These are phyloP conservation scores for Pollenia labialis DNA, from an alignment of 2,888 invertebrate species.

Conservation along the genomic window DNA sequence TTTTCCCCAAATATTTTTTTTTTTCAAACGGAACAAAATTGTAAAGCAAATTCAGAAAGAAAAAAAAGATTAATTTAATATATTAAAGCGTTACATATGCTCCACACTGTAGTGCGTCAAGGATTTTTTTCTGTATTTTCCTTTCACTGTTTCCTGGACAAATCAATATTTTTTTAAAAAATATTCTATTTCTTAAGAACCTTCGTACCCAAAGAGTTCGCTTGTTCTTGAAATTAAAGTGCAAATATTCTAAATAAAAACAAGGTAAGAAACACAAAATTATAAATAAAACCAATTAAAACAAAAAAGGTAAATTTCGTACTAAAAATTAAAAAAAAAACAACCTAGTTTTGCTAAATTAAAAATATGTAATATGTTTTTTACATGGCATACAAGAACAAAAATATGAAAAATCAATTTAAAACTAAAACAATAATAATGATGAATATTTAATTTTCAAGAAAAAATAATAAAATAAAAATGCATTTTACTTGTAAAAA, in stretches of 20 bases:
- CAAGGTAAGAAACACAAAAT: conserved; percentile 32
- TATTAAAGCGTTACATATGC: too few species aligned
- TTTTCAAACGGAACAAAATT: too few species aligned
- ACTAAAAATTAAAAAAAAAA: conserved; percentile 36
- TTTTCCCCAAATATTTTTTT: too few species aligned
- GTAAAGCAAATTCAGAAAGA: too few species aligned
- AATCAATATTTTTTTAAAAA: too few species aligned
- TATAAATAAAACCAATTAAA: conserved; percentile 20
- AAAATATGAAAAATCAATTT: conserved; percentile 18
- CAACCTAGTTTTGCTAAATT: conserved; percentile 42
- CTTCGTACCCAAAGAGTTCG: conserved; percentile 17
- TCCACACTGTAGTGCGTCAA: too few species aligned
- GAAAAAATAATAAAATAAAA: conserved; percentile 41
- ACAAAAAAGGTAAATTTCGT: conserved; percentile 16
- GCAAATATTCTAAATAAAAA: conserved; percentile 32
- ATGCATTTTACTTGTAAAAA: conserved; percentile 64
- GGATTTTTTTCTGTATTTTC: too few species aligned
- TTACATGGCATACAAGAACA: conserved; percentile 8
- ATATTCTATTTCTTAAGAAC: background rate
- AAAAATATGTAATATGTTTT: too few species aligned
- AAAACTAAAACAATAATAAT: conserved; percentile 59
- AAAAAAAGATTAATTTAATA: too few species aligned
- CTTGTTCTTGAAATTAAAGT: conserved; percentile 18
- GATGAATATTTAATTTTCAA: conserved; percentile 53
- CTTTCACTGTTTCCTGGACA: too few species aligned